These are phyloP conservation scores for Nilaparvata lugens DNA, from an alignment of 1,140 invertebrate species.

Conservation along the genomic window DNA sequence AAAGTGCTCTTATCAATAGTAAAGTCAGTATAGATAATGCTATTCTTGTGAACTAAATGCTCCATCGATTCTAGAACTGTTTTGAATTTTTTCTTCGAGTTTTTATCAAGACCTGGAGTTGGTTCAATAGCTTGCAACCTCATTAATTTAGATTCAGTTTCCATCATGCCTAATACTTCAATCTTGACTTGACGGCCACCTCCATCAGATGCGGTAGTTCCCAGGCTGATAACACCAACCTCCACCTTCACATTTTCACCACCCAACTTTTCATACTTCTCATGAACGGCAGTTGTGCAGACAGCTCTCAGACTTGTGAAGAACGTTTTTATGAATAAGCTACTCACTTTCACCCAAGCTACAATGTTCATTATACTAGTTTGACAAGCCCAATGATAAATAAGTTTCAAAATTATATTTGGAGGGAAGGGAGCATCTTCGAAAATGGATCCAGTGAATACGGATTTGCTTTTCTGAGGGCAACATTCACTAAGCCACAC, in stretches of 20 bases:
- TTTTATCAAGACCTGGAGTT: conserved; percentile 45
- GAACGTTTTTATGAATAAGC: conserved; percentile 63
- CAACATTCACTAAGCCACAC: conserved; percentile 83
- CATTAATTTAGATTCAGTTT: conserved; percentile 58
- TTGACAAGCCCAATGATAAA: conserved; percentile 85
- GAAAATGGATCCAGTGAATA: conserved; percentile 77
- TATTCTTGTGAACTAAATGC: conserved; percentile 66
- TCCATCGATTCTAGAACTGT: conserved; percentile 71
- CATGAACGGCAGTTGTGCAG: conserved; percentile 66
- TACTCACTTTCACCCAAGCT: conserved; percentile 77
- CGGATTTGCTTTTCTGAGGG: conserved; percentile 68
- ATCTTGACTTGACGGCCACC: conserved; percentile 74
- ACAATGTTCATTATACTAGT: conserved; percentile 79
- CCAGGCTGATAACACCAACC: conserved; percentile 77
- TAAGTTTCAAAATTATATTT: conserved; percentile 65
- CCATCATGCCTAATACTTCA: conserved; percentile 74
- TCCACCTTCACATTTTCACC: conserved; percentile 55
- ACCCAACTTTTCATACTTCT: conserved; percentile 59
- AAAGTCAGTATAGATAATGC: conserved; percentile 66
- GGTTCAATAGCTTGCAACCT: conserved; percentile 73
- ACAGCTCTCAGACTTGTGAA: conserved; percentile 67
- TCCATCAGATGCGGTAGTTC: conserved; percentile 75
- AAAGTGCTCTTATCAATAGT: conserved; percentile 71
- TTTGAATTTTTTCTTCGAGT: conserved; percentile 58
- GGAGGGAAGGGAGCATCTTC: conserved; percentile 72